These are phyloP conservation scores for Cryptotis parvus DNA, from an alignment of 2,113 vertebrate genomes.

Conservation along the genomic window DNA sequence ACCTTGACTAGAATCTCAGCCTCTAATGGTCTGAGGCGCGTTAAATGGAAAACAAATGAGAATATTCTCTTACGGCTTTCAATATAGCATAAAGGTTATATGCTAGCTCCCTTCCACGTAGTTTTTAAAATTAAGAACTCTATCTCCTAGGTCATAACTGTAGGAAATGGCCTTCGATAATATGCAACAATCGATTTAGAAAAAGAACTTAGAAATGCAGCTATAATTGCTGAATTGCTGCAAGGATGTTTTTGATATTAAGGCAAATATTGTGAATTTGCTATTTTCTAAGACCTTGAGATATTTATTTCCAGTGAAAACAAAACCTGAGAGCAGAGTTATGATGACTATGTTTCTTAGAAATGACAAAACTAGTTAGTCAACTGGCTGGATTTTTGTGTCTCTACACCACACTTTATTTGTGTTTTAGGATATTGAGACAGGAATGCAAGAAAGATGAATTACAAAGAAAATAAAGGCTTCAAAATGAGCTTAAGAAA, in stretches of 20 bases:
- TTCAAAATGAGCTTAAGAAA: conserved; percentile 43
- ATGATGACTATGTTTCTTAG: conserved; percentile 24
- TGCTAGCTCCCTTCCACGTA: too few species aligned
- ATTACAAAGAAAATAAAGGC: background rate
- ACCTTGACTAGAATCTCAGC: too few species aligned
- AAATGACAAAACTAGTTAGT: conserved; percentile 7
- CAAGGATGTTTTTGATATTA: background rate
- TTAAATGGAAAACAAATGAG: too few species aligned
- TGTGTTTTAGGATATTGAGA: conserved; percentile 32
- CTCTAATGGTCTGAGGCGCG: too few species aligned
- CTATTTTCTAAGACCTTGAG: background rate
- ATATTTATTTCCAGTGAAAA: conserved; percentile 40
- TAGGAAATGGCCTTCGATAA: background rate
- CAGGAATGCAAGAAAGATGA: conserved; percentile 25
- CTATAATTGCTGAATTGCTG: background rate
- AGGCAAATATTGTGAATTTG: background rate
- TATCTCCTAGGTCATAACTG: background rate
- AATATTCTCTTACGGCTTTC: too few species aligned
- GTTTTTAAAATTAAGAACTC: too few species aligned
- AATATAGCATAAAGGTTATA: too few species aligned
- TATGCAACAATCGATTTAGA: background rate
- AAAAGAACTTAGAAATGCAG: conserved; percentile 16
- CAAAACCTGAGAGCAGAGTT: conserved; percentile 4
- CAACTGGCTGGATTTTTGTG: background rate
- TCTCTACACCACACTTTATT: conserved; percentile 31